Base-by-base conservation (phyloP, 2,888 invertebrate species). In the Microctonus aethiopoides region DNA sequence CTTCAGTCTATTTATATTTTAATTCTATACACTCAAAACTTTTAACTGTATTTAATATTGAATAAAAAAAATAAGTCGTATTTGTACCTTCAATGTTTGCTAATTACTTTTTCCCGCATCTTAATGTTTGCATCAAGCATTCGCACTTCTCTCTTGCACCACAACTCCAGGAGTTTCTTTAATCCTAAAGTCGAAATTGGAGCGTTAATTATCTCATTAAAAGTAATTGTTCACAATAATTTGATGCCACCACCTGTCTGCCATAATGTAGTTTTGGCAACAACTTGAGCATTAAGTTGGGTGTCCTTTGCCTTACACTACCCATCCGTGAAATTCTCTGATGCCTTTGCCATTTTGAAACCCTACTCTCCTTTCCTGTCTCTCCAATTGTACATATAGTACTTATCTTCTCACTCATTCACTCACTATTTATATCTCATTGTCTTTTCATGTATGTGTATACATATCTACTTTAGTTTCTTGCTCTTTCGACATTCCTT, bases 191-290 rank as follows among this genome's bases (percentile, higher is more conserved):
- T 69, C 76, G 77, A 75, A 46, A 77, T 75, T 76, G 77, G 74
- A 75, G 80, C 80, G 81, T 83, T 83, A 83, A 83, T 83, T 81
- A 81, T 83, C 83, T 83, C 83, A 83, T 83, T 83, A 83, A 83
- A 81, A 81, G 81, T 83, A 83, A 83, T 83, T 83, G 83, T 83
- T 83, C 82, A 81, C 83, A 81, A 83, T 83, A 83, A 83, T 83
- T 83, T 83, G 82, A 82, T 82, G 80, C 80, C 79, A 80, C 79
- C 82, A 81, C 80, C 20, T 73, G 75, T 73, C 71, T 64, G 60
- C 29, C 57, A 34, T 41, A 46, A 56, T 34, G 54, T 46, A 46
- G 20, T 46, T 20, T 46, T 16, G 46, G 46, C 16, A 46, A 46
- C 46, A 46, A 64, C 60, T 52, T 46, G 11, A 34, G 65, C 51